These are phyloP conservation scores for Leptopilina myrica DNA, from an alignment of 2,888 invertebrate species.

Conservation along the genomic window DNA sequence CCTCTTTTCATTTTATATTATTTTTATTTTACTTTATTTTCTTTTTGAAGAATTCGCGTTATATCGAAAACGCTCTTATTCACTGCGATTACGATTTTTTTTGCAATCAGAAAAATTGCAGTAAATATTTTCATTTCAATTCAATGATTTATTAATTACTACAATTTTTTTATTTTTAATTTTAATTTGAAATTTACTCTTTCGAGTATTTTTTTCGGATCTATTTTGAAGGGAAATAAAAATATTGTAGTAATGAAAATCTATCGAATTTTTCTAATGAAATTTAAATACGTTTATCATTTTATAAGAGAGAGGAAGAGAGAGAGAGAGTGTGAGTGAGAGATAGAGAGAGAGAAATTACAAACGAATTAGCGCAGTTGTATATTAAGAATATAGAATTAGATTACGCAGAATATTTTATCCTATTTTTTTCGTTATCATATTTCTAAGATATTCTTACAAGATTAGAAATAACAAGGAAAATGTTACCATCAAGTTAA, in stretches of 20 bases:
- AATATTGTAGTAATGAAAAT: no score
- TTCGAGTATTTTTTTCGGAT: no score
- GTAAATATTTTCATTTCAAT: no score
- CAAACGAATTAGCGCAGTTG: constrained; percentile 59
- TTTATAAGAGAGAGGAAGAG: neutral
- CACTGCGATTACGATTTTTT: no score
- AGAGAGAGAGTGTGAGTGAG: neutral
- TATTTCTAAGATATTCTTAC: constrained; percentile 50
- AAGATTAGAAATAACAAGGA: constrained; percentile 71
- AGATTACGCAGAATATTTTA: constrained; percentile 55
- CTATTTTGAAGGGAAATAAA: no score
- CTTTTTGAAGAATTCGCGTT: no score
- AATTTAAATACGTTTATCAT: neutral
- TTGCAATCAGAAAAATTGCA: no score
- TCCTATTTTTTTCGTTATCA: constrained; percentile 53
- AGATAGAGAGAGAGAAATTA: constrained; percentile 1
- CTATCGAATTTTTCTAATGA: no score
- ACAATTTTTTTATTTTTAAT: no score
- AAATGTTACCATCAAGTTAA: constrained; percentile 70
- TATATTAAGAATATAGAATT: constrained; percentile 51
- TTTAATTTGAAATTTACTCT: no score
- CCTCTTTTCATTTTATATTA: constrained; percentile 8
- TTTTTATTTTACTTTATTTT: constrained; percentile 21
- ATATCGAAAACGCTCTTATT: no score
- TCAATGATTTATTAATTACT: no score